Base-by-base conservation (phyloP, 2,888 invertebrate genomes). In the Macrosoma leucophasiata region DNA sequence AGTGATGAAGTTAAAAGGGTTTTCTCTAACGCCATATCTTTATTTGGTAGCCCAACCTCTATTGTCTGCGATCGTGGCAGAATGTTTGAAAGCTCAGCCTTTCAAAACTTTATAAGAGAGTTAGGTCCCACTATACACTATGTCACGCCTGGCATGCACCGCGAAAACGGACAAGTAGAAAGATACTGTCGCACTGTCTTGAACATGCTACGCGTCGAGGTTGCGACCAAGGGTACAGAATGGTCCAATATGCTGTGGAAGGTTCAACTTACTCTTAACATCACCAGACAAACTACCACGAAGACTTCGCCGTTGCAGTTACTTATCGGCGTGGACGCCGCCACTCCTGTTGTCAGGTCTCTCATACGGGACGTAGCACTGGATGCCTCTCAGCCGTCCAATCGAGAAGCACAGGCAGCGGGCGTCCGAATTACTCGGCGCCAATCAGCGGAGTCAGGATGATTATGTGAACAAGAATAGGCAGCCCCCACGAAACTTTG, bases 61-160 rank as follows among this genome's bases (percentile, higher is more conserved):
- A 23, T 33, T 11, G 28, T 33, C 21, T 11, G 22, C 9, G 33
- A 28, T 13, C 25, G 33, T 11, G 27, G 27, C n/a, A n/a, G 50
- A 1, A 49, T 52, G 50, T 54, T 45, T 18, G 29, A 52, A 31
- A 29, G 37, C n/a, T 5, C 19, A 1, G 26, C 31, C 1, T 52
- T 52, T 18, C 5, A 25, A 0, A 24, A 11, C 1, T 47, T 36
- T 37, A 14, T 39, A 0, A 23, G 5, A 9, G 36, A 37, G 5
- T 3, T 42, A 6, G 48, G 51, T 7, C 32, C 23, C 25, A 32
- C 38, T 1, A n/a, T 43, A 0, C 54, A 54, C 26, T 32, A 29
- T 4, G 50, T 51, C 5, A 52, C 52, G 15, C 20, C 22, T 8
- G 22, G 37, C 2, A 39, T 41, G 41, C 44, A 41, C 29, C 39